Conservation (phyloP, 2,113 vertebrate genomes). For the Ginglymostoma cirratum region DNA sequence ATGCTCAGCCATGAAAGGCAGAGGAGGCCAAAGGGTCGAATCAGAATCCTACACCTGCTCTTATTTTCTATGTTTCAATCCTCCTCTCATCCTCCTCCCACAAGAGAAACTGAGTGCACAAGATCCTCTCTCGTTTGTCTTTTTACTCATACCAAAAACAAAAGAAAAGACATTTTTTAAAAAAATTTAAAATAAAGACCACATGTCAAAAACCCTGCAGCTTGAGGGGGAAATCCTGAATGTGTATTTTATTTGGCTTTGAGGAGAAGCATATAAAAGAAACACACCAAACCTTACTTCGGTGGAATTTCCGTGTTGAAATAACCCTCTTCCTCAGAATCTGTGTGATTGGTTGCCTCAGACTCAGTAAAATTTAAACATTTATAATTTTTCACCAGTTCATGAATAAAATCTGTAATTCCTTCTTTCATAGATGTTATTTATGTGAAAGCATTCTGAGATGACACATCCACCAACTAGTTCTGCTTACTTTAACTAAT, state of each 20-base stretch:
- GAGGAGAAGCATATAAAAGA: background rate
- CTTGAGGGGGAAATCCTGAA: background rate
- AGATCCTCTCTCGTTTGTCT: background rate
- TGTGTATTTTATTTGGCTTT: background rate
- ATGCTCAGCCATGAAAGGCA: no score
- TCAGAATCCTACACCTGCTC: no score
- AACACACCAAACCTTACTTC: background rate
- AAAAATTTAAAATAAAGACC: background rate
- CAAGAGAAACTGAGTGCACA: background rate
- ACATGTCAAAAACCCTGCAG: background rate
- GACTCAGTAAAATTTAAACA: background rate
- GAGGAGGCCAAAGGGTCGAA: no score
- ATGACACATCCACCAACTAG: background rate
- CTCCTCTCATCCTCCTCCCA: background rate
- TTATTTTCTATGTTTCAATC: no score
- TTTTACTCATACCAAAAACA: background rate
- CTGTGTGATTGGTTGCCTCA: background rate
- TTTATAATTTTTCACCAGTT: background rate
- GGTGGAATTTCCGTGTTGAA: background rate
- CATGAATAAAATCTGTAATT: background rate
- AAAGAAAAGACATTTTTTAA: background rate
- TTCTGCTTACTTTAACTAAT: background rate
- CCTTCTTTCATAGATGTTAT: background rate
- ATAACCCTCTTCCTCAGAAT: background rate
- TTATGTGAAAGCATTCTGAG: background rate